Evolutionary conservation across 2,113 vertebrate species (phyloP), one percentile per base, ranked within the genome.

Genomic region (Nothocercus julius): DNA sequence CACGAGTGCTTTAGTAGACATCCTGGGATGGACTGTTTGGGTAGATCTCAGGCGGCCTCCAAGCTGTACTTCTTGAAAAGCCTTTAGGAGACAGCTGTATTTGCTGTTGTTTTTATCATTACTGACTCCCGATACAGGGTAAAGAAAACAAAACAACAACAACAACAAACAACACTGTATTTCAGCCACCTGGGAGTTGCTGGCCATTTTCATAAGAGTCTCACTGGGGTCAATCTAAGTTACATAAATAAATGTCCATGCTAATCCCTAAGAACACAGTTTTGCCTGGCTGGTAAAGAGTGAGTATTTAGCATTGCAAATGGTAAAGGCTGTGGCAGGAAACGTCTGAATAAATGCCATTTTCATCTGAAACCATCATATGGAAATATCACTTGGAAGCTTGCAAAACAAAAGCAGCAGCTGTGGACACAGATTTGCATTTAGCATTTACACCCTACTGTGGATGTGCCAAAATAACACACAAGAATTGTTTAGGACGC

Each of bases 381-480:
- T 5, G 11, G 49, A 92, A 91, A 44, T 79, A 73, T 7, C 44
- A 44, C 6, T 28, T 9, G 1, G 45, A 89, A 81, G 12, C 51
- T 91, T 80, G 28, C 18, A 82, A 85, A 94, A 69, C 54, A 82
- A 85, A 94, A 32, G 11, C 87, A 87, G 58, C n/a, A 63, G 17
- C 53, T 82, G n/a, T 27, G 61, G 63, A 54, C 7, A 20, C 32
- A 87, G 61, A 76, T 86, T 61, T 74, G 12, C 51, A 66, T 64
- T 89, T 75, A 77, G 10, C 64, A 53, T 14, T 89, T 80, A 62
- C 51, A 67, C 19, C 38, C 61, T 58, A 49, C 59, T 0, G 4
- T 27, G 56, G 14, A 25, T 40, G 6, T 45, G 36, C 59, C 81
- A 82, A 90, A 81, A 32, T 24, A 82, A 69, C 19, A 56, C 76